Conservation (phyloP, 2,888 invertebrate species). For the Eupsilia transversa region DNA sequence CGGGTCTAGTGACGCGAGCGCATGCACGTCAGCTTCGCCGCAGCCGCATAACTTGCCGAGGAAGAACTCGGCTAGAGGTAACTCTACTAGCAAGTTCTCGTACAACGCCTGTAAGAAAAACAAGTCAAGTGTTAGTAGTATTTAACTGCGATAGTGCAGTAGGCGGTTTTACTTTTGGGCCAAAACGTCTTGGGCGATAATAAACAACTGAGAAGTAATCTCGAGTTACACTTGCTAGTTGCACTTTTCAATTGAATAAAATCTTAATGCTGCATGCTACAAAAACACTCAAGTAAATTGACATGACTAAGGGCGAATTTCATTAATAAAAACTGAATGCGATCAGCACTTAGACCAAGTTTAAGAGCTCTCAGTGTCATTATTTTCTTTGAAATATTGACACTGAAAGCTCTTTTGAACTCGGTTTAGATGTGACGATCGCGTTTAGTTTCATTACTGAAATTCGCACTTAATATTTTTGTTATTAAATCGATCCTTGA, state of each 20-base stretch:
- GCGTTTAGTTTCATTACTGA: too few species aligned
- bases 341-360: too few species aligned
- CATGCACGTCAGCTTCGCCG: slow-evolving; percentile 97
- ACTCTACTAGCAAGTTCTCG: slow-evolving; percentile 97
- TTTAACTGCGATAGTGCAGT: neutral
- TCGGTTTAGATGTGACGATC: too few species aligned
- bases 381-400: too few species aligned
- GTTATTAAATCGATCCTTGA: too few species aligned
- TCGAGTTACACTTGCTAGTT: neutral
- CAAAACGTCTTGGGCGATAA: neutral
- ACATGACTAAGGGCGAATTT: too few species aligned
- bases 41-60: slow-evolving; percentile 92
- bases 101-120: slow-evolving; percentile 93
- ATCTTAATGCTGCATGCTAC: neutral
- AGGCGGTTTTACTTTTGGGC: neutral
- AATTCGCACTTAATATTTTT: too few species aligned
- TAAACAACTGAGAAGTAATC: neutral
- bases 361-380: too few species aligned
- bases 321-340: too few species aligned
- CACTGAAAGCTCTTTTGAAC: too few species aligned
- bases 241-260: neutral
- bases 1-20: slow-evolving; percentile 97
- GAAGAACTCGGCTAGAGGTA: slow-evolving; percentile 99
- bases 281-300: too few species aligned
- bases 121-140: neutral